A percentile compares a stretch with the other conserved stretches of the same genome.
Evolutionary conservation across 2,113 vertebrate species (phyloP).

Genomic region (Aldabrachelys gigantea): DNA sequence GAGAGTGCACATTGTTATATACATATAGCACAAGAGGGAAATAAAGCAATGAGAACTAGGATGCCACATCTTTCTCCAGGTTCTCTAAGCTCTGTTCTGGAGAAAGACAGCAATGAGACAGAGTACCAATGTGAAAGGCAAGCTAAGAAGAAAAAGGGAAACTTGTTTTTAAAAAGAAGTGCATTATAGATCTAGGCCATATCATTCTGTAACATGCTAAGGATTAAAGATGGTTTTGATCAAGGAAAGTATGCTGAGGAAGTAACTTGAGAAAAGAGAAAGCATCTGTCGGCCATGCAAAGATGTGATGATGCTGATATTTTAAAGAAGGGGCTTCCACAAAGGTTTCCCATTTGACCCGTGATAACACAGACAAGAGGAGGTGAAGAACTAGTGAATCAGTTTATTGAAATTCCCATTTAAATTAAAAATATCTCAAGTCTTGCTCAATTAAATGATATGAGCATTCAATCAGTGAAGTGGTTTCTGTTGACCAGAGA

Average conservation of each 20-base stretch:
- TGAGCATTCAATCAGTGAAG: background rate
- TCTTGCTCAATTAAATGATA: constrained; percentile 24
- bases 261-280: background rate
- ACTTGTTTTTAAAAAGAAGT: background rate
- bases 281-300: background rate
- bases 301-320: background rate
- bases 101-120: background rate
- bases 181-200: background rate
- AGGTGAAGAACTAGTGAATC: background rate
- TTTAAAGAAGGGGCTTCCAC: background rate
- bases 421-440: background rate
- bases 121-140: background rate
- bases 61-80: background rate
- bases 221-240: background rate
- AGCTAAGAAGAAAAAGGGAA: background rate
- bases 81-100: background rate
- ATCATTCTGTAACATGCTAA: background rate
- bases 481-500: constrained; percentile 38
- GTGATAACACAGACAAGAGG: background rate
- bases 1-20: background rate
- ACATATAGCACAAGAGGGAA: background rate
- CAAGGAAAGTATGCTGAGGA: background rate
- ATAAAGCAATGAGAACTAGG: background rate
- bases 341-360: background rate
- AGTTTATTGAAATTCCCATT: background rate